A percentile compares a stretch with the other conserved stretches of the same genome.
phyloP scores from a whole-genome alignment of 2,113 vertebrate species.

The Echinops telfairi region DNA sequence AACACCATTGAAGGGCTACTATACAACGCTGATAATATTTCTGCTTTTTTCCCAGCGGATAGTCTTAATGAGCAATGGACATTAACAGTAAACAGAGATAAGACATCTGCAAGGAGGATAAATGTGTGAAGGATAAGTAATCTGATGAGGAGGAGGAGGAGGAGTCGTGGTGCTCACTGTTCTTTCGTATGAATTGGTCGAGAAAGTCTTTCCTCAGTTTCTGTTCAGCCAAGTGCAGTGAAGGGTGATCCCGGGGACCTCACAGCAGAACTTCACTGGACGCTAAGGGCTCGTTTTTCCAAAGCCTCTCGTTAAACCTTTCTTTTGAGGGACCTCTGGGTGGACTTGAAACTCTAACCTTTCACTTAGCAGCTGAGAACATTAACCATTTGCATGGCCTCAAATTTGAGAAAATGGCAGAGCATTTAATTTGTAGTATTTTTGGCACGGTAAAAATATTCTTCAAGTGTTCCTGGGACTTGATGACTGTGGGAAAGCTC shows the following conservation, averaged over 20 bases:
- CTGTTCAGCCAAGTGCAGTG: background rate
- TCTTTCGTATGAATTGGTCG: no score
- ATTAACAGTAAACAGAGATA: no score
- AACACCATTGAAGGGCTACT: no score
- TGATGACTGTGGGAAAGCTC: background rate
- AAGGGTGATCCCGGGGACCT: background rate
- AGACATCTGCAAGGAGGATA: no score
- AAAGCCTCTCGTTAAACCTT: background rate
- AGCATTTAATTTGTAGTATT: background rate
- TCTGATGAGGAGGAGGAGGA: no score
- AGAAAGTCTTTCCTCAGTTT: no score
- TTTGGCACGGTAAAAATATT: background rate
- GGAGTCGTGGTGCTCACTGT: no score
- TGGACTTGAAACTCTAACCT: background rate
- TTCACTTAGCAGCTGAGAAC: background rate
- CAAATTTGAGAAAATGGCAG: background rate
- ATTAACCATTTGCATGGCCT: background rate
- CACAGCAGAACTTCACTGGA: background rate
- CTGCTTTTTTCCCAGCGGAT: no score
- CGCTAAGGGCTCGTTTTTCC: background rate
- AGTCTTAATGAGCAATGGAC: no score
- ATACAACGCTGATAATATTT: no score
- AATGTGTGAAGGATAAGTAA: no score
- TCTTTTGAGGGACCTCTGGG: background rate
- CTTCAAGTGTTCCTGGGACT: constrained; percentile 1